Evolutionary conservation across 2,797 vertebrate genomes (phyloP).

Genomic region (Leptoclinus maculatus): DNA sequence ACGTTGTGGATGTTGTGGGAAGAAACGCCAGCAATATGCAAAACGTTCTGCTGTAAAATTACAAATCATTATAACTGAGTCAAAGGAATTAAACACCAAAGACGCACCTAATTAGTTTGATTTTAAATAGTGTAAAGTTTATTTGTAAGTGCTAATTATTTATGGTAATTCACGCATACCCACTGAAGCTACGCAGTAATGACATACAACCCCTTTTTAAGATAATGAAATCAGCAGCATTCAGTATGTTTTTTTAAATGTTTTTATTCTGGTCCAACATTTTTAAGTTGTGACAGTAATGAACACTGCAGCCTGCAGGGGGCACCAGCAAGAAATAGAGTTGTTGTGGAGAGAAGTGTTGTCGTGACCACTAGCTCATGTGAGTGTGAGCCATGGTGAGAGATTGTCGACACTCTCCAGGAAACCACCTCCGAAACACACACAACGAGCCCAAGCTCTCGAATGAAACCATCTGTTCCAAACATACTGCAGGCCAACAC

Average conservation of each 20-base stretch:
- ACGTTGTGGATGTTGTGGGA: too few species aligned
- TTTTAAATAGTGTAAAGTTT: background rate
- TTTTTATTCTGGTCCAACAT: background rate
- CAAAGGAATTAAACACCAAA: background rate
- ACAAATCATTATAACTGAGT: too few species aligned
- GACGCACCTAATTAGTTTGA: background rate
- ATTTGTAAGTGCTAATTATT: background rate
- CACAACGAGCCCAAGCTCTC: constrained; percentile 1
- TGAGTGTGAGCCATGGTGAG: constrained; percentile 13
- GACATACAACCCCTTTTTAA: too few species aligned
- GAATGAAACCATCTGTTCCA: constrained; percentile 42
- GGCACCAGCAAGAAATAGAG: background rate
- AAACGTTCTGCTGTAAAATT: too few species aligned
- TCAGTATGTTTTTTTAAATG: background rate
- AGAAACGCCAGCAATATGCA: too few species aligned
- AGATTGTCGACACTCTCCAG: constrained; percentile 13
- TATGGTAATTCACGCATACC: background rate
- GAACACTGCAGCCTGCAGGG: background rate
- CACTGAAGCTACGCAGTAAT: background rate
- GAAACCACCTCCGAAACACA: constrained; percentile 28
- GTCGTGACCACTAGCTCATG: constrained; percentile 24
- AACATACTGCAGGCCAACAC: constrained; percentile 26
- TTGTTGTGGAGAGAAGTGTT: constrained; percentile 9
- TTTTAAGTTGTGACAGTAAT: background rate
- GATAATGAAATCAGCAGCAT: background rate